These are phyloP conservation scores for Dioctria rufipes DNA, from an alignment of 2,888 invertebrate genomes.

Conservation along the genomic window DNA sequence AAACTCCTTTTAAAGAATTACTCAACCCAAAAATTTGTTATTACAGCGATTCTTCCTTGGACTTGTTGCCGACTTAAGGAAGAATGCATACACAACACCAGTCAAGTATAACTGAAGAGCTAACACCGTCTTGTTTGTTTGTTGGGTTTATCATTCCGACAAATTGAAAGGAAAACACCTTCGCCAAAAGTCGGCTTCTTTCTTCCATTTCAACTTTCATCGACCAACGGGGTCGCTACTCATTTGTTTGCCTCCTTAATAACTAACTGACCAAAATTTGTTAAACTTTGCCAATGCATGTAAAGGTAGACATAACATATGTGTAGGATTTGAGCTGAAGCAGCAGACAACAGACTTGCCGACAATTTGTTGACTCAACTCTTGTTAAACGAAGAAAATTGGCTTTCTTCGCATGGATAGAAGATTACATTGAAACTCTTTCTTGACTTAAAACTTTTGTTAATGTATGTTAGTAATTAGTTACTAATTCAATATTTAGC, in stretches of 20 bases:
- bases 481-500: too few species aligned
- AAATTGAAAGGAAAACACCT: conserved; percentile 60
- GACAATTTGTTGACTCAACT: neutral
- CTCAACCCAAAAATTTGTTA: conserved; percentile 59
- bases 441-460: too few species aligned
- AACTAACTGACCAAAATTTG: conserved; percentile 39
- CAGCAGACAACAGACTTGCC: neutral
- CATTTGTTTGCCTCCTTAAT: conserved; percentile 51
- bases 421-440: too few species aligned
- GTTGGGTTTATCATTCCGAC: conserved; percentile 58
- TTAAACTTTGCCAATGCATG: neutral
- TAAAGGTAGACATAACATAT: too few species aligned
- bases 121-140: conserved; percentile 53
- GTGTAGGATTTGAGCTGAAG: neutral
- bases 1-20: conserved; percentile 54
- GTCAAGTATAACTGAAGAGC: conserved; percentile 56
- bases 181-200: conserved; percentile 53
- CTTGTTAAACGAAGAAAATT: neutral
- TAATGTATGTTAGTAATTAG: too few species aligned
- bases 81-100: conserved; percentile 52
- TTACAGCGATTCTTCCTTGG: conserved; percentile 46
- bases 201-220: conserved; percentile 23
- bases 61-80: conserved; percentile 52
- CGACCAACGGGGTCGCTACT: conserved; percentile 8
- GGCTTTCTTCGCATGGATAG: neutral